These are phyloP conservation scores for Acanthacorydalis orientalis DNA, from an alignment of 2,888 invertebrate species.

Conservation along the genomic window DNA sequence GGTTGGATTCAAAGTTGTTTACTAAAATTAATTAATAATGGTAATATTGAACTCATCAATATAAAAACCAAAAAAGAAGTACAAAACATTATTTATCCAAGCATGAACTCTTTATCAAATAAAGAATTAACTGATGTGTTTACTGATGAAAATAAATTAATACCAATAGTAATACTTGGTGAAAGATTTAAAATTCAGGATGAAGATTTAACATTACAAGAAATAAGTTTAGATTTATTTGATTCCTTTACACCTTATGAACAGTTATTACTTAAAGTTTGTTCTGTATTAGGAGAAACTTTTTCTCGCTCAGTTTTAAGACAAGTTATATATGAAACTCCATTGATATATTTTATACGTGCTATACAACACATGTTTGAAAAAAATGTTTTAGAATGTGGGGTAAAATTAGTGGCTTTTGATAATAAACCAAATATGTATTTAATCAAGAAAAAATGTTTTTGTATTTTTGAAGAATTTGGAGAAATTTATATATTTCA, in stretches of 20 bases:
- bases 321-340: constrained; percentile 34
- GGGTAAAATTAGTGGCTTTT: constrained; percentile 17
- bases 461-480: constrained; percentile 27
- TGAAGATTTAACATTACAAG: constrained; percentile 11
- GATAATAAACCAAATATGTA: constrained; percentile 7
- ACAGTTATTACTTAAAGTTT: constrained; percentile 40
- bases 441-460: constrained; percentile 7
- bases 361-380: constrained; percentile 37
- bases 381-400: constrained; percentile 36
- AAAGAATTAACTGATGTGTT: constrained; percentile 16
- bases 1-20: constrained; percentile 35
- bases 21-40: constrained; percentile 31
- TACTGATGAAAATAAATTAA: not conserved
- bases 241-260: constrained; percentile 40
- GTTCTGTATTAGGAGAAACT: constrained; percentile 36
- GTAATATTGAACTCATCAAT: constrained; percentile 23
- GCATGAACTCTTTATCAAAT: constrained; percentile 20
- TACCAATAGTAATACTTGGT: not conserved
- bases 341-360: constrained; percentile 28
- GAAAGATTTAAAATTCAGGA: constrained; percentile 10
- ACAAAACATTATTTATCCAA: constrained; percentile 28
- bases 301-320: constrained; percentile 35
- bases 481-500: constrained; percentile 13
- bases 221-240: constrained; percentile 34
- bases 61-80: constrained; percentile 20